Evolutionary conservation across 2,888 invertebrate genomes (phyloP).

Genomic region (Epinotia demarniana): DNA sequence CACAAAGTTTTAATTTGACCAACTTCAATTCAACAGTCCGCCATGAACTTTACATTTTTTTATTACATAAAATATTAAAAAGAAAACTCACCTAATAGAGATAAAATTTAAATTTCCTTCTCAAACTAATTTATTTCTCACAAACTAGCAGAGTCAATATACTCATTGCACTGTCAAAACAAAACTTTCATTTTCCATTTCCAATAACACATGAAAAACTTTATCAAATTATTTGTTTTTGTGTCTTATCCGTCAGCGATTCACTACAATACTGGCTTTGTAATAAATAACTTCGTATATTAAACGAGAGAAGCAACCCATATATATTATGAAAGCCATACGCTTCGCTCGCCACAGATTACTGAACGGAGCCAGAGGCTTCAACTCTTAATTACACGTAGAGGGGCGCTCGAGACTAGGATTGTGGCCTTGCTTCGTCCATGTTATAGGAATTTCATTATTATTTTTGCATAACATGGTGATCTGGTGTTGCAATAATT

Average conservation of each 20-base stretch:
- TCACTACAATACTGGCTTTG: constrained; percentile 9
- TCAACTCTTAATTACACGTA: constrained; percentile 45
- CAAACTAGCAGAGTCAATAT: constrained; percentile 62
- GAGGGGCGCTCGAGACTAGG: constrained; percentile 47
- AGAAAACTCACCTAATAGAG: constrained; percentile 21
- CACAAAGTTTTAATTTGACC: no score
- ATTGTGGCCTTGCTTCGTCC: constrained; percentile 48
- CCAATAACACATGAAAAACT: background rate
- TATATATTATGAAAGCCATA: constrained; percentile 37
- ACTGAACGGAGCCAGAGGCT: constrained; percentile 50
- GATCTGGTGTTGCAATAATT: constrained; percentile 26
- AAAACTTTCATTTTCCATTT: constrained; percentile 37
- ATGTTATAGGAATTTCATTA: constrained; percentile 48
- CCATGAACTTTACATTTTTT: background rate
- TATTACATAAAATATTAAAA: background rate
- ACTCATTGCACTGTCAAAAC: constrained; percentile 47
- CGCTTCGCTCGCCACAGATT: constrained; percentile 51
- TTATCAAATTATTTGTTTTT: background rate
- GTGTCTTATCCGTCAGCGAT: background rate
- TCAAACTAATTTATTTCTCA: constrained; percentile 63
- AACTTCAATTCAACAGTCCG: no score
- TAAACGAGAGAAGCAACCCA: constrained; percentile 37
- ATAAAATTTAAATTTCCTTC: constrained; percentile 42
- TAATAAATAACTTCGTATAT: constrained; percentile 50
- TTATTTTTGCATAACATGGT: constrained; percentile 43